Conservation (phyloP, 2,797 vertebrate species). For the Psittacula derbiana region DNA sequence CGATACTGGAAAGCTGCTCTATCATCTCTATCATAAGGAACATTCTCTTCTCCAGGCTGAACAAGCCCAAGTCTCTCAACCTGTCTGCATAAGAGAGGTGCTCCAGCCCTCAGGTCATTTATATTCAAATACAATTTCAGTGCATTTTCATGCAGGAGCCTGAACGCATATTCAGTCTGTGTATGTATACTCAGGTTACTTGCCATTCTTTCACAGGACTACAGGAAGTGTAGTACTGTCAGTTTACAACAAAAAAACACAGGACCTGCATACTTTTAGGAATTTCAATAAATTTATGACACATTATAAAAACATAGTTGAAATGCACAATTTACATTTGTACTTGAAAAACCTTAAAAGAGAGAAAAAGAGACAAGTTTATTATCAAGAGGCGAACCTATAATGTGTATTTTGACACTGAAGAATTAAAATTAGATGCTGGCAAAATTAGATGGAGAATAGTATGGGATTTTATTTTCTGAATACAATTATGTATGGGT, state of each 20-base stretch:
- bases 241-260: neutral
- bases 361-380: neutral
- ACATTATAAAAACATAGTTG: neutral
- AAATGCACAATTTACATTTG: neutral
- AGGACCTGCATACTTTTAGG: neutral
- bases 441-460: neutral
- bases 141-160: neutral
- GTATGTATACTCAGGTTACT: neutral
- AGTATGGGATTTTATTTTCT: neutral
- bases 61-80: neutral
- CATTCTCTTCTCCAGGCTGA: neutral
- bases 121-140: neutral
- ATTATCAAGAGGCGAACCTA: neutral
- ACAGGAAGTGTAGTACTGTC: neutral
- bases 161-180: rapidly evolving
- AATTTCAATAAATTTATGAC: neutral
- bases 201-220: neutral
- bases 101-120: neutral
- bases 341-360: neutral
- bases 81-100: neutral
- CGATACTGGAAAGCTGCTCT: neutral
- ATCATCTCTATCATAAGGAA: neutral
- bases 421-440: neutral
- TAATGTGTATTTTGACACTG: neutral
- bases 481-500: neutral